Base-by-base conservation (phyloP, 2,888 invertebrate species). In the Mesorhabditis belari region DNA sequence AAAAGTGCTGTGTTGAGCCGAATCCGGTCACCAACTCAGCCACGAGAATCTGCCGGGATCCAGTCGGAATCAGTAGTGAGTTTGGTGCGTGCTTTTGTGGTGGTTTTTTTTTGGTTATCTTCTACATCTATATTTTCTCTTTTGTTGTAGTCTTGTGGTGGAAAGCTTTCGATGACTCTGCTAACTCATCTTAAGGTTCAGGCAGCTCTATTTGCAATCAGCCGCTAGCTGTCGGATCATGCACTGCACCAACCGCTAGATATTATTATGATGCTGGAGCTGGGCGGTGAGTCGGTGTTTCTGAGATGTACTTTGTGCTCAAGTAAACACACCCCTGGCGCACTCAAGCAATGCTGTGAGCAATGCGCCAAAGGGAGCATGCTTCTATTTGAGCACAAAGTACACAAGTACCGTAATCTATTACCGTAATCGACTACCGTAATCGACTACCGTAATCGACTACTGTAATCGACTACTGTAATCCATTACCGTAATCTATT, bases 1-100 rank as follows among this genome's bases (percentile, higher is more conserved):
- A 79, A 66, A 79, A 79, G 60, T 79, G 79, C 58, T 79, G 79
- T 53, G 72, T 79, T n/a, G 79, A 79, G 61, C 78, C 79, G 26
- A 79, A 79, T 55, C 77, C 79, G 6, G 75, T 74, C 9, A 76
- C 76, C 54, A 69, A 75, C 60, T 74, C 74, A 4, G 74, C 79
- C 21, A 75, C 74, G 1, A 61, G 79, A 61, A 77, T 79, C 55
- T 79, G 79, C 61, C 63, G 79, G 9, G 79, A 79, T 53, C 79
- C 79, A 3, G 67, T 75, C 25, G 79, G 79, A 58, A 73, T 78
- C 53, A 64, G 69, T 44, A 71, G 76, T 77, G 60, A 67, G 74
- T 62, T 21, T 26, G 21, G 6, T 12, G 5, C 19, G 6, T 19
- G 1, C 12, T 35, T 1, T 2, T 35, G 1, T 35, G 44, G 44